A percentile compares a stretch with the other conserved stretches of the same genome.
phyloP scores from a whole-genome alignment of 2,113 vertebrate genomes.

The Heterotis niloticus region DNA sequence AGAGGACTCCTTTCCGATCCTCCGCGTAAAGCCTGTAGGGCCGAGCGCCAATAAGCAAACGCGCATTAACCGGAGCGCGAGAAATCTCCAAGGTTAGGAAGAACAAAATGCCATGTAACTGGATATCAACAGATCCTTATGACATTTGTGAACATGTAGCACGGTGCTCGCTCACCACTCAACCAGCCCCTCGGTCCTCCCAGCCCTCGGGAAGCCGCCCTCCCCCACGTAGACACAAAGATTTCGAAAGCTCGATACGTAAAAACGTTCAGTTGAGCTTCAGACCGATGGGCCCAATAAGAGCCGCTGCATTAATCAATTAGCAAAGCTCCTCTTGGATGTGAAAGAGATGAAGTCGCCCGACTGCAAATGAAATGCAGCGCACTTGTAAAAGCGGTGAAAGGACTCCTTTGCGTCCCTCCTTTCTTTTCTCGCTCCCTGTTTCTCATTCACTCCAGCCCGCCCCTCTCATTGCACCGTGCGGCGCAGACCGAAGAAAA shows the following conservation, averaged over 20 bases:
- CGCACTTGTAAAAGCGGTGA: constrained; percentile 23
- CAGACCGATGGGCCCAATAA: constrained; percentile 9
- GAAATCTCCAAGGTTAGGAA: neutral
- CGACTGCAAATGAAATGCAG: neutral
- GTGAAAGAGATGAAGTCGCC: constrained; percentile 7
- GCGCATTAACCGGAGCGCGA: neutral
- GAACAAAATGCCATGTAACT: neutral
- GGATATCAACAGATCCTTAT: neutral
- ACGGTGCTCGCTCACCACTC: neutral
- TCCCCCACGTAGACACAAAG: neutral
- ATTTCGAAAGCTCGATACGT: constrained; percentile 21
- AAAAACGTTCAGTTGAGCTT: constrained; percentile 18
- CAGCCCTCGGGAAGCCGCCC: neutral
- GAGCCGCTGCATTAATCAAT: constrained; percentile 19
- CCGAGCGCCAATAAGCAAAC: neutral
- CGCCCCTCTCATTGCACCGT: neutral
- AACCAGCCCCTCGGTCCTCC: neutral
- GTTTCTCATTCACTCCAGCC: constrained; percentile 1
- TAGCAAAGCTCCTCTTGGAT: constrained; percentile 11
- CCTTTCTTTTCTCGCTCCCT: neutral
- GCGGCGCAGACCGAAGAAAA: neutral
- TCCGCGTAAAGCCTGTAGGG: neutral
- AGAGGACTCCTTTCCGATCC: neutral
- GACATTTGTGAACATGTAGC: neutral
- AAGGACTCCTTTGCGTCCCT: neutral